These are phyloP conservation scores for Trichomycterus rosablanca DNA, from an alignment of 2,113 vertebrate genomes.

Conservation along the genomic window DNA sequence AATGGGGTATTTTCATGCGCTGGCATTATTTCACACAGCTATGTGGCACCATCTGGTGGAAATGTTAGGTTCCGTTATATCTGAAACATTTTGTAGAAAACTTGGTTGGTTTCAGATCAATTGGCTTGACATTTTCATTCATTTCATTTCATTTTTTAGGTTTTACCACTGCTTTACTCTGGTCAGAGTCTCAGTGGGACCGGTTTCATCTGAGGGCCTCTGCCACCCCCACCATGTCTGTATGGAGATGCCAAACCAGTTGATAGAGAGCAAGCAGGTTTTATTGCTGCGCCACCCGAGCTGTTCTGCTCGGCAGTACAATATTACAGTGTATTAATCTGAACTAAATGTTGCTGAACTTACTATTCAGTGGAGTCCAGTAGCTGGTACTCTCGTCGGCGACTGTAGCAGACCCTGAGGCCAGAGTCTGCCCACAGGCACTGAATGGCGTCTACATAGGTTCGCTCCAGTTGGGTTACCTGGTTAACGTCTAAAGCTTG, in stretches of 20 bases:
- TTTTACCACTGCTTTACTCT: too few species aligned
- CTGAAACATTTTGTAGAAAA: not conserved
- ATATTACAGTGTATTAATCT: not conserved
- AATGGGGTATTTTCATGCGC: too few species aligned
- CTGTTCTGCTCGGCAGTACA: too few species aligned
- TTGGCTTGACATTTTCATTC: too few species aligned
- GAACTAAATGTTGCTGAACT: constrained; percentile 46
- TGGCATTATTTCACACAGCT: constrained; percentile 3
- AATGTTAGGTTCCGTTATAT: not conserved
- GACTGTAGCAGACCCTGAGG: constrained; percentile 73
- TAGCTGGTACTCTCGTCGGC: constrained; percentile 80
- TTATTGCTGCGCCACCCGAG: too few species aligned
- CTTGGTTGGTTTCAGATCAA: too few species aligned
- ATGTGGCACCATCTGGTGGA: constrained; percentile 38
- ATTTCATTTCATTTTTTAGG: too few species aligned
- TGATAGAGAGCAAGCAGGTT: too few species aligned
- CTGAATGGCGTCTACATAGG: constrained; percentile 58
- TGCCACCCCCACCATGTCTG: too few species aligned
- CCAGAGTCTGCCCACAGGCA: constrained; percentile 76
- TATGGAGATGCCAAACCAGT: too few species aligned
- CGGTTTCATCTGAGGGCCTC: too few species aligned
- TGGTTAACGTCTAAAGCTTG: constrained; percentile 69
- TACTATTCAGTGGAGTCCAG: constrained; percentile 85
- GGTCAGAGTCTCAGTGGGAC: too few species aligned
- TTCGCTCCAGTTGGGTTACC: constrained; percentile 61